Evolutionary conservation across 2,888 invertebrate species (phyloP), one percentile per base, ranked within the genome.

Genomic region (Ennomos erosarius): DNA sequence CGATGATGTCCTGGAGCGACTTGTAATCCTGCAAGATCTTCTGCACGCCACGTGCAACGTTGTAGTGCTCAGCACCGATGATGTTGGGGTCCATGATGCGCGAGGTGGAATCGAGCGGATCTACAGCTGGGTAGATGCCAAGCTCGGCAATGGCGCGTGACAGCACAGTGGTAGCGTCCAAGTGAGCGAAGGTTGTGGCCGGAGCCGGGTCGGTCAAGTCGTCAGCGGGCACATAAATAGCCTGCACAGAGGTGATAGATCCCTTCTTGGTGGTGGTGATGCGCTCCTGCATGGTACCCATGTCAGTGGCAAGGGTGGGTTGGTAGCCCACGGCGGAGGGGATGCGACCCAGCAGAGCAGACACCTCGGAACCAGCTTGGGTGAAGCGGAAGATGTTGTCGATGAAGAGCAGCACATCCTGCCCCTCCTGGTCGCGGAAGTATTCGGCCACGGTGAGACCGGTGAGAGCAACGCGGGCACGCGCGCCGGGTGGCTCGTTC

Each of bases 251-350:
- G 62, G 98, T 99, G 81, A 98, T 98, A 73, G 98, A 98, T 69
- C 98, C 98, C 89, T 98, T 98, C 90, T 95, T 97, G 71, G 98
- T 98, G 73, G 98, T 98, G 66, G 98, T 98, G 88, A 98, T 98
- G 84, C 98, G 95, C 90, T 99, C 98, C 95, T 99, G 98, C 98
- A 98, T 98, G 81, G 96, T 95, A 95, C 98, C 98, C 98, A 98
- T 98, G 94, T 98, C 98, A 82, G 98, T 98, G 78, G 98, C 98
- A 85, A 98, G 88, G 11, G 98, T 99, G 52, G 98, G 98, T 85
- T 99, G 98, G 90, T 99, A 98, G 84, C 98, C 98, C 80, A 99
- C 98, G 84, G 98, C 98, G 59, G 97, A 97, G 70, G 98, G 98
- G 82, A 99, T 98, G 94, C 98, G 98, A 87, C 98, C 98, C 85